Evolutionary conservation across 1,140 invertebrate species (phyloP).

Genomic region (Oscheius sp.): DNA sequence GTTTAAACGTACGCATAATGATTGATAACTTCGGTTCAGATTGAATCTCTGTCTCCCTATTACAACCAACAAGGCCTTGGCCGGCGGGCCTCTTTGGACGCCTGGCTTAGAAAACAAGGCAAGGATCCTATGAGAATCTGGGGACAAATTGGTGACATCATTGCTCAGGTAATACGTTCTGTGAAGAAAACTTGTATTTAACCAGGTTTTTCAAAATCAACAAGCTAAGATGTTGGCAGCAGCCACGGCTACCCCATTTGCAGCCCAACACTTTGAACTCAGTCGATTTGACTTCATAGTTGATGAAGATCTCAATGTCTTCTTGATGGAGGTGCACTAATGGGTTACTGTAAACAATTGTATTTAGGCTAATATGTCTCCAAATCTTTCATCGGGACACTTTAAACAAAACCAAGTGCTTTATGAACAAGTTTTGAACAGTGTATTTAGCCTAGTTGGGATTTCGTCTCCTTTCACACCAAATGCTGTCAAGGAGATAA

Average conservation of each 20-base stretch:
- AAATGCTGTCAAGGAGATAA: constrained; percentile 6
- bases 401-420: constrained; percentile 80
- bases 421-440: constrained; percentile 86
- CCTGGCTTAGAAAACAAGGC: constrained; percentile 71
- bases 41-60: constrained; percentile 76
- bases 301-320: constrained; percentile 81
- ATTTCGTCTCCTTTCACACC: constrained; percentile 65
- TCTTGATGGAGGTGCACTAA: constrained; percentile 75
- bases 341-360: not conserved
- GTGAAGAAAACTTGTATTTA: not conserved
- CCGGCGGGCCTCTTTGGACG: constrained; percentile 83
- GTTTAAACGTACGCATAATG: no score
- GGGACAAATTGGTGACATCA: constrained; percentile 76
- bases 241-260: constrained; percentile 8
- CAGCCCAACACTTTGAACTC: constrained; percentile 84
- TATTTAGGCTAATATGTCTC: constrained; percentile 86
- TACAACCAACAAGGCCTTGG: constrained; percentile 76
- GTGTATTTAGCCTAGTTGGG: constrained; percentile 78
- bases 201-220: constrained; percentile 60
- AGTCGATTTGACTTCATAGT: constrained; percentile 88
- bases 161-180: constrained; percentile 76
- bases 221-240: constrained; percentile 23
- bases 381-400: constrained; percentile 88
- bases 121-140: constrained; percentile 74
- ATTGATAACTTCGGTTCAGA: no score